These are phyloP conservation scores for Elaphurus davidianus DNA, from an alignment of 2,113 vertebrate species.

Conservation along the genomic window DNA sequence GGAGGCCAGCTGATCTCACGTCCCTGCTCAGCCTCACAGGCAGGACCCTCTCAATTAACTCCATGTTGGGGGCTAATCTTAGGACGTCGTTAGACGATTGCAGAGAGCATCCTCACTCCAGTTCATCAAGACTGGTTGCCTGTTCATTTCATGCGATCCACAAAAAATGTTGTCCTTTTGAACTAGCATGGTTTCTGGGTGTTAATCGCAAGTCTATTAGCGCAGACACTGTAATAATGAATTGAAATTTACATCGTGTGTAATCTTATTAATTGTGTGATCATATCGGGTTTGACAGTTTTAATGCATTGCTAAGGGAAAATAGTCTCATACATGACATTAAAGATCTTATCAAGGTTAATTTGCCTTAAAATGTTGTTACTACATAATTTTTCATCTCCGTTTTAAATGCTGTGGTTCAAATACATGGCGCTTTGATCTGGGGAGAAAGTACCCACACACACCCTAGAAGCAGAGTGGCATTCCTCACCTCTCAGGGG, in stretches of 20 bases:
- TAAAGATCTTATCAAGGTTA: conserved; percentile 69
- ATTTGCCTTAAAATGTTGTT: conserved; percentile 64
- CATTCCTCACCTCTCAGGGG: neutral
- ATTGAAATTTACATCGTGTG: conserved; percentile 66
- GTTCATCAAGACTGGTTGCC: neutral
- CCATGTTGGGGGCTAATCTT: neutral
- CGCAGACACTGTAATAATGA: conserved; percentile 35
- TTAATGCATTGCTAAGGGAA: conserved; percentile 66
- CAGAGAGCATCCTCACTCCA: neutral
- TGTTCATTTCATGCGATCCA: neutral
- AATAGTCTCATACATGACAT: conserved; percentile 50
- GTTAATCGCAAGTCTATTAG: conserved; percentile 28
- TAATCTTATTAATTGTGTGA: conserved; percentile 70
- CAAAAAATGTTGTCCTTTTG: neutral
- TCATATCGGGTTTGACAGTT: conserved; percentile 62
- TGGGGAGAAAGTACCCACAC: neutral
- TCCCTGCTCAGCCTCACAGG: neutral
- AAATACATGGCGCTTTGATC: neutral
- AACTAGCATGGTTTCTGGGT: neutral
- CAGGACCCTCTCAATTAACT: neutral
- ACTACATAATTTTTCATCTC: conserved; percentile 33
- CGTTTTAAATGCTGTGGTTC: conserved; percentile 16
- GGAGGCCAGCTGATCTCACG: rapidly evolving
- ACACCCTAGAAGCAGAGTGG: neutral
- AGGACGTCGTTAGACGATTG: neutral